Percentiles rank a stretch among this genome's conserved stretches.
Conservation (phyloP, 2,888 invertebrate genomes). For the Actias luna region DNA sequence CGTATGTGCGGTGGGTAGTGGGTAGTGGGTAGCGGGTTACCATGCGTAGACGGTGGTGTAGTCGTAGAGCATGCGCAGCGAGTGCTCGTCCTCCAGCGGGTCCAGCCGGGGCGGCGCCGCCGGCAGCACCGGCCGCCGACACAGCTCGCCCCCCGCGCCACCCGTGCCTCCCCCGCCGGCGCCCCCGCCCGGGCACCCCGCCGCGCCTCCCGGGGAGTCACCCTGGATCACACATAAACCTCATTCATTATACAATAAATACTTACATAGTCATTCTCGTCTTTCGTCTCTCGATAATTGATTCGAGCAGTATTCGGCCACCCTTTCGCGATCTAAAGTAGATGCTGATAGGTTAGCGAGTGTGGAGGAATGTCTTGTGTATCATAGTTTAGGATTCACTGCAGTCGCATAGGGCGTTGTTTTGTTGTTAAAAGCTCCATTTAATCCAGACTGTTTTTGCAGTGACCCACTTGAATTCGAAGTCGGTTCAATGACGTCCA, state of each 20-base stretch:
- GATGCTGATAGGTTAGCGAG: too few relatives aligned
- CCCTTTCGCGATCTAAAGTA: too few relatives aligned
- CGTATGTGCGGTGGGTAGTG: too few relatives aligned
- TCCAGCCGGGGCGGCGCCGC: constrained; percentile 90
- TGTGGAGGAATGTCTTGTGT: too few relatives aligned
- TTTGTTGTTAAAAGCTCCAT: too few relatives aligned
- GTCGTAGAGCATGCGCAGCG: constrained; percentile 92
- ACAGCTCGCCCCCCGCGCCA: constrained; percentile 46
- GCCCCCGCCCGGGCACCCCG: constrained; percentile 19
- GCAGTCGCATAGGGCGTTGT: too few relatives aligned
- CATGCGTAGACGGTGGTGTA: constrained; percentile 92
- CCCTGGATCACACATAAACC: constrained; percentile 19
- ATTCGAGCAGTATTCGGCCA: too few relatives aligned
- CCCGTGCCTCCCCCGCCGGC: constrained; percentile 33
- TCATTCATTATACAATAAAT: background rate
- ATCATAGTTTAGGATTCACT: too few relatives aligned
- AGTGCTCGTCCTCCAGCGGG: constrained; percentile 90
- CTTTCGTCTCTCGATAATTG: too few relatives aligned
- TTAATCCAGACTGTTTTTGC: too few relatives aligned
- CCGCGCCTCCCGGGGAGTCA: constrained; percentile 36
- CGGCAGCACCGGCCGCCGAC: constrained; percentile 90
- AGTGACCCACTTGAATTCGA: too few relatives aligned
- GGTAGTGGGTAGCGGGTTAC: constrained; percentile 73
- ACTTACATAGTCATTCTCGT: background rate
- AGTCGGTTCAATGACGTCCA: too few relatives aligned